Percentiles rank a stretch among this genome's conserved stretches.
Conservation (phyloP, 2,797 vertebrate species). For the Chelon labrosus region DNA sequence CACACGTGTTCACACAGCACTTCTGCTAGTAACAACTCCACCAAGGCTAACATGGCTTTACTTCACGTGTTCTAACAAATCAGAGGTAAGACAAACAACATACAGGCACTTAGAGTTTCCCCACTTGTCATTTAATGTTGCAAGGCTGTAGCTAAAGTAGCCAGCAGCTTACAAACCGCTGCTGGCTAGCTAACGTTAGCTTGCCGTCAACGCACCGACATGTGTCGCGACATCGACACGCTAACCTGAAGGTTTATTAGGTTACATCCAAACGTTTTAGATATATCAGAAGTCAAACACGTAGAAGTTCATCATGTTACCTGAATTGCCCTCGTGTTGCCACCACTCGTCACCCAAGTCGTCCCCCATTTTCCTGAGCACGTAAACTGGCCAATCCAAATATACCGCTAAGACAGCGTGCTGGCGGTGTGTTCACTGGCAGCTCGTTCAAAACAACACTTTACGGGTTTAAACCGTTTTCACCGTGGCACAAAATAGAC, state of each 20-base stretch:
- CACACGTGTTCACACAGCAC: constrained; percentile 53
- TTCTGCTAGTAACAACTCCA: neutral
- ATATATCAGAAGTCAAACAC: neutral
- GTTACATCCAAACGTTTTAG: neutral
- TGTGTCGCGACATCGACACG: neutral
- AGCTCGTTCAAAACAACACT: neutral
- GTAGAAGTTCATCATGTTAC: constrained; percentile 16
- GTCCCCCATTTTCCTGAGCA: constrained; percentile 78
- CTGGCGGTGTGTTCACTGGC: constrained; percentile 62
- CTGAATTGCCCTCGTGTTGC: constrained; percentile 68
- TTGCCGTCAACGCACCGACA: constrained; percentile 9
- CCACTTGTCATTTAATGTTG: neutral
- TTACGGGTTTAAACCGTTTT: neutral
- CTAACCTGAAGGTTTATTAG: neutral
- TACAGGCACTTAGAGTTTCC: neutral
- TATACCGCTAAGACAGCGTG: constrained; percentile 50
- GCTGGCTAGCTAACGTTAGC: constrained; percentile 55
- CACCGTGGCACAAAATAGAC: neutral
- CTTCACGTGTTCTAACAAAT: neutral
- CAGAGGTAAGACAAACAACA: neutral
- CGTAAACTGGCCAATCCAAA: constrained; percentile 51
- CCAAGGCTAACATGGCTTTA: neutral
- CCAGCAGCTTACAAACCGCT: neutral
- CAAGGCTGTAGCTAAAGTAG: neutral
- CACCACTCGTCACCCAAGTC: constrained; percentile 85